Conservation (phyloP, 2,797 vertebrate species). For the Acanthiza pusilla region DNA sequence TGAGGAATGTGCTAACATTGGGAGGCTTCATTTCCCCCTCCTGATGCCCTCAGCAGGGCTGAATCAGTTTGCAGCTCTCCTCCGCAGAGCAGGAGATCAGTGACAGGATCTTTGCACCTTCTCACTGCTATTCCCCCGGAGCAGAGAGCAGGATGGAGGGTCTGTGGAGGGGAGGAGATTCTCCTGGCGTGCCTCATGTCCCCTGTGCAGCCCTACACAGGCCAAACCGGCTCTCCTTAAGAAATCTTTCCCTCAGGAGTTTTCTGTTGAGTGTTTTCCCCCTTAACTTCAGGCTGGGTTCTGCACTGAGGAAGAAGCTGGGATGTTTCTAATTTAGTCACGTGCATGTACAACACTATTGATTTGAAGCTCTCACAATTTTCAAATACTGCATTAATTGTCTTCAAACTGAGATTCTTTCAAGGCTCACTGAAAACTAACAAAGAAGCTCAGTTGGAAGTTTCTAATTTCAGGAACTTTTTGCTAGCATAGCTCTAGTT, state of each 20-base stretch:
- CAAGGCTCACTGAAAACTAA: not conserved
- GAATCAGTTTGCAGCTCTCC: not conserved
- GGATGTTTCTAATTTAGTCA: not conserved
- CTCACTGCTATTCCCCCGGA: not conserved
- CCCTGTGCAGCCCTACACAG: not conserved
- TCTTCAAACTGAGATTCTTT: not conserved
- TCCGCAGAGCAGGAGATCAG: not conserved
- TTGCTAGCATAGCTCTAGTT: not conserved
- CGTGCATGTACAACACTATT: not conserved
- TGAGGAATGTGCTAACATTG: not conserved
- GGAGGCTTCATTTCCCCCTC: not conserved
- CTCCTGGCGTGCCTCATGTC: not conserved
- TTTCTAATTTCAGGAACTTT: conserved; percentile 19
- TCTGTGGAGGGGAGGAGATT: not conserved
- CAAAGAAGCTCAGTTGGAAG: not conserved
- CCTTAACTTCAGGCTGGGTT: not conserved
- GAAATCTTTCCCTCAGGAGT: not conserved
- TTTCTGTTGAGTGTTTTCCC: not conserved
- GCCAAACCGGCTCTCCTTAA: not conserved
- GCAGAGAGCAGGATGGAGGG: not conserved
- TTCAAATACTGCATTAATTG: not conserved
- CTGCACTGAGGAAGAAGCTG: not conserved
- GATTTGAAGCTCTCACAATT: not conserved
- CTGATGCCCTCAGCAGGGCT: not conserved
- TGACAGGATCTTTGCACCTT: not conserved